phyloP scores from a whole-genome alignment of 2,888 invertebrate species.

The Ligdia adustata region DNA sequence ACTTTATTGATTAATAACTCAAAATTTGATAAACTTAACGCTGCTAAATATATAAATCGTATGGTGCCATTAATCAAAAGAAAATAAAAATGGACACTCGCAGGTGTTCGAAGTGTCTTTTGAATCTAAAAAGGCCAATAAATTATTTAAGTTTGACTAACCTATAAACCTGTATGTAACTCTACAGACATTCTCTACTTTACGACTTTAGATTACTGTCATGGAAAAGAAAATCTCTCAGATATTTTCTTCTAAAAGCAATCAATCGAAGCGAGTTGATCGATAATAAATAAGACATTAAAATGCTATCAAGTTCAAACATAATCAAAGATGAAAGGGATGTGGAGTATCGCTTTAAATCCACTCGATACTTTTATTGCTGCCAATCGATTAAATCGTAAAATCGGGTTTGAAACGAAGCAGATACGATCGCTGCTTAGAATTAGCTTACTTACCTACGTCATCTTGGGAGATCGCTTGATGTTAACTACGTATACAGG shows the following conservation, averaged over 20 bases:
- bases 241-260: constrained; percentile 9
- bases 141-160: too few relatives aligned
- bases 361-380: constrained; percentile 31
- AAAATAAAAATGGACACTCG: too few relatives aligned
- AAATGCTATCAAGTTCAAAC: constrained; percentile 9
- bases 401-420: constrained; percentile 48
- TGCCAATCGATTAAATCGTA: constrained; percentile 37
- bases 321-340: constrained; percentile 21
- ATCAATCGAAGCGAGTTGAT: constrained; percentile 13
- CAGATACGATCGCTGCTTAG: constrained; percentile 45
- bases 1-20: too few relatives aligned
- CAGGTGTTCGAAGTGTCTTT: too few relatives aligned
- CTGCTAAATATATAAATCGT: too few relatives aligned
- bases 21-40: too few relatives aligned
- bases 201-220: too few relatives aligned
- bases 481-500: too few relatives aligned
- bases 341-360: constrained; percentile 19
- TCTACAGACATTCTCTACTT: constrained; percentile 4
- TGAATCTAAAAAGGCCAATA: too few relatives aligned
- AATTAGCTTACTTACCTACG: constrained; percentile 23
- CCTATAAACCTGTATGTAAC: too few relatives aligned
- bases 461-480: constrained; percentile 1
- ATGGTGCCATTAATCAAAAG: too few relatives aligned
- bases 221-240: too few relatives aligned
- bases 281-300: constrained; percentile 15